Base-by-base conservation (phyloP, 2,113 vertebrate species). In the Azemiops feae region DNA sequence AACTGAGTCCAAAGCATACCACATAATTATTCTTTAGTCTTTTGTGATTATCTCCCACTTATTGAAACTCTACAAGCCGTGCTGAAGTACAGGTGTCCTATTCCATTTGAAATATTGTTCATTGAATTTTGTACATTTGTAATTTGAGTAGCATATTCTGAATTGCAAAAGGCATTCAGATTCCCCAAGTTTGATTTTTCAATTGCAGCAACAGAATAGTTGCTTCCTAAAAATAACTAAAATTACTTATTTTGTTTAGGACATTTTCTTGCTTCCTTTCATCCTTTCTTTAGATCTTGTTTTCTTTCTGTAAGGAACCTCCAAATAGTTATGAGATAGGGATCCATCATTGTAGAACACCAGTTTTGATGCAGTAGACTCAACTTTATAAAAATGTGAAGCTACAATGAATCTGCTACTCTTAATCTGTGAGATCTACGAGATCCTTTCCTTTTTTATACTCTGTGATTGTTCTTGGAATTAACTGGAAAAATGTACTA, bases 81-180 rank as follows among this genome's bases (percentile, higher is more conserved):
- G 3, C 18, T 23, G 20, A 54, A n/a, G 16, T 39, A 30, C 23
- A 81, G 25, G 16, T 8, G 64, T 34, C 22, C 54, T 27, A 86
- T 87, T 50, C n/a, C 18, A 9, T 20, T n/a, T 14, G 12, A 30
- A 27, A 16, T 39, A 89, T 25, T 20, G 14, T 87, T 86, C 89
- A 4, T 14, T 91, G 30, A 47, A 88, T 87, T 94, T 64, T 69
- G 95, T 58, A 89, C 8, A 64, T 94, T 53, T 87, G 34, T 10
- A 30, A 12, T 64, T 89, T 11, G 54, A 5, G 14, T 89, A 85
- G 39, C 20, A n/a, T n/a, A 23, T 12, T 52, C 25, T 93, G 11
- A 18, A 18, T 74, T n/a, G 7, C 18, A 54, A 81, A 88, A 27
- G 88, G 9, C 47, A 50, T 14, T 25, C 50, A 14, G 16, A 30